Conservation (phyloP, 2,888 invertebrate genomes). For the Mythimna lalbum region DNA sequence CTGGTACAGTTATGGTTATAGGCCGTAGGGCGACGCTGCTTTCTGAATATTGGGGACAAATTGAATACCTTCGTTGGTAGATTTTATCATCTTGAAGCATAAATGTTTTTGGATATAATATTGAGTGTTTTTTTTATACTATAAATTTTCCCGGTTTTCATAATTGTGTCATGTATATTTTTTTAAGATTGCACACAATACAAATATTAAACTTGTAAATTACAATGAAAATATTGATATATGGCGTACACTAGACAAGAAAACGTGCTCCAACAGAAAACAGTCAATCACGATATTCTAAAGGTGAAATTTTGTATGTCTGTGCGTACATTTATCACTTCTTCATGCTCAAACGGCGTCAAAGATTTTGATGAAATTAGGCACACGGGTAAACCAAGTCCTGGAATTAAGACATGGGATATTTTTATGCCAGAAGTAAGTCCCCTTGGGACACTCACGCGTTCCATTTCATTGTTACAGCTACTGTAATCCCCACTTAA, state of each 20-base stretch:
- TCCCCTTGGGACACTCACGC: no score
- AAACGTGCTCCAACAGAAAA: not conserved
- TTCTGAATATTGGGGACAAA: not conserved
- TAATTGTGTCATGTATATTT: not conserved
- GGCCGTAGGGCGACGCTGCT: not conserved
- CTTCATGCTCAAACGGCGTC: no score
- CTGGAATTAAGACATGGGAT: no score
- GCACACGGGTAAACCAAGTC: no score
- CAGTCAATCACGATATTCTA: not conserved
- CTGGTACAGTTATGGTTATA: not conserved
- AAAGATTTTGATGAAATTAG: no score
- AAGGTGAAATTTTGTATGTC: no score
- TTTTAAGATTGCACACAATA: no score
- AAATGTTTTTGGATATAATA: no score
- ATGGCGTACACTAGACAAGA: not conserved
- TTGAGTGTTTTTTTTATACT: not conserved
- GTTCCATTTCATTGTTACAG: constrained; percentile 13
- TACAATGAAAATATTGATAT: not conserved
- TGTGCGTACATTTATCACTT: no score
- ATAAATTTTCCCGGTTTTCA: not conserved
- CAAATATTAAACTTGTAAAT: no score
- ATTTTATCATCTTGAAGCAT: not conserved
- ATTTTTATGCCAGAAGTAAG: no score
- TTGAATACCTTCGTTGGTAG: not conserved
- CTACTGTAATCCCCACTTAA: constrained; percentile 12